These are phyloP conservation scores for Uropetala carovei DNA, from an alignment of 2,888 invertebrate genomes.

Conservation along the genomic window DNA sequence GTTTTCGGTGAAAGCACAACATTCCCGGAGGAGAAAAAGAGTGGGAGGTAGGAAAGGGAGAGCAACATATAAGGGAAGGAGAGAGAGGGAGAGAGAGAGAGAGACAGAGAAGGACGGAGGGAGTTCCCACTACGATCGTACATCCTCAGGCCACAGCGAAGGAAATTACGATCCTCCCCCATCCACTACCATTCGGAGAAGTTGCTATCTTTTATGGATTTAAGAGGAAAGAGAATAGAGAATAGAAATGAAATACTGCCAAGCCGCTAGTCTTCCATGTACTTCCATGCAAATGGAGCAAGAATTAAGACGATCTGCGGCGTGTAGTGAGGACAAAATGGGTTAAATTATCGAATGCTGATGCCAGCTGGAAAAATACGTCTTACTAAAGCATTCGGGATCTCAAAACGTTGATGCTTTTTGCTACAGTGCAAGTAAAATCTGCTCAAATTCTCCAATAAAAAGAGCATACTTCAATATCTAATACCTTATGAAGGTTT, in stretches of 20 bases:
- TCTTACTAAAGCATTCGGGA: too few relatives aligned
- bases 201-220: constrained; percentile 49
- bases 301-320: constrained; percentile 3
- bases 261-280: not conserved
- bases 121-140: not conserved
- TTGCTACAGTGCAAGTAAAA: too few relatives aligned
- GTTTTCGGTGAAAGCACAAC: not conserved
- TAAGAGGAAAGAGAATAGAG: not conserved
- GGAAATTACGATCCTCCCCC: constrained; percentile 38
- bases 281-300: not conserved
- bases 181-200: not conserved
- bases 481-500: too few relatives aligned
- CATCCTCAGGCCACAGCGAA: not conserved
- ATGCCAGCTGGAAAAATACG: too few relatives aligned
- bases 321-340: too few relatives aligned
- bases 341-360: too few relatives aligned
- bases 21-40: not conserved
- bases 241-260: constrained; percentile 33
- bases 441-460: too few relatives aligned
- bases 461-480: too few relatives aligned
- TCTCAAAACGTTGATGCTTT: too few relatives aligned
- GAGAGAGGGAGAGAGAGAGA: too few relatives aligned
- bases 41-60: not conserved
- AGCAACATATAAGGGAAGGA: not conserved
- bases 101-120: too few relatives aligned